Percentiles rank a stretch among this genome's conserved stretches.
Conservation (phyloP, 2,888 invertebrate species). For the Conomelus anceps region DNA sequence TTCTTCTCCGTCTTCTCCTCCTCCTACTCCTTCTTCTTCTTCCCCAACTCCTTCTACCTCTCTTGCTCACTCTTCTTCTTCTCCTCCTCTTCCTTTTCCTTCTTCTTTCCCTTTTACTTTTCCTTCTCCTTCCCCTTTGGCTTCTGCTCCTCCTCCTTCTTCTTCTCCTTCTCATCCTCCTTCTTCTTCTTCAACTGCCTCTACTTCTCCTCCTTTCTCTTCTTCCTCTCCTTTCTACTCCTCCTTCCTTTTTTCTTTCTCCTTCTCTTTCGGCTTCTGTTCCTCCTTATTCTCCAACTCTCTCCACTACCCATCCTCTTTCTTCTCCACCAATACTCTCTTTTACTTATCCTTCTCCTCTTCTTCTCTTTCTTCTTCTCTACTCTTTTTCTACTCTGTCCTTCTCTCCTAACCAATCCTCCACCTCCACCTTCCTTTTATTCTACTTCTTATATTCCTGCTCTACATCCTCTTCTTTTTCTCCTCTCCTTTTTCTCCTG, state of each 20-base stretch:
- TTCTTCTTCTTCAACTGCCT: neutral
- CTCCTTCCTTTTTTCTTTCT: neutral
- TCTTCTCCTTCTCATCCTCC: neutral
- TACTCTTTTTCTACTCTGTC: neutral
- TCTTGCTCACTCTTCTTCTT: too few relatives aligned
- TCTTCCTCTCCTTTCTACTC: neutral
- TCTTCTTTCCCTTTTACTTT: neutral
- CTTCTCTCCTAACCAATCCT: neutral
- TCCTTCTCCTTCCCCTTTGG: neutral
- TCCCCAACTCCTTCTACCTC: too few relatives aligned
- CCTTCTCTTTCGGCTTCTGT: neutral
- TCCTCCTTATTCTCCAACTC: too few relatives aligned
- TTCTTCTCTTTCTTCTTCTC: neutral
- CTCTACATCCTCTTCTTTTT: neutral
- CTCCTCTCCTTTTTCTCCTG: too few relatives aligned
- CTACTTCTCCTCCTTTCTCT: neutral
- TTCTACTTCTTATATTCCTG: too few relatives aligned
- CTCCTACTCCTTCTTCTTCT: too few relatives aligned
- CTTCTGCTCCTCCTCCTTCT: neutral
- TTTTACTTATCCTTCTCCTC: neutral
- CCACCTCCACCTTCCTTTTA: neutral
- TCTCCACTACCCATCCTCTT: too few relatives aligned
- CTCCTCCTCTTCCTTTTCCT: too few relatives aligned
- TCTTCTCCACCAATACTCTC: too few relatives aligned
- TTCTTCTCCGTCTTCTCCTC: too few relatives aligned